These are phyloP conservation scores for Bubo blakistoni DNA, from an alignment of 2,113 vertebrate species.

Conservation along the genomic window DNA sequence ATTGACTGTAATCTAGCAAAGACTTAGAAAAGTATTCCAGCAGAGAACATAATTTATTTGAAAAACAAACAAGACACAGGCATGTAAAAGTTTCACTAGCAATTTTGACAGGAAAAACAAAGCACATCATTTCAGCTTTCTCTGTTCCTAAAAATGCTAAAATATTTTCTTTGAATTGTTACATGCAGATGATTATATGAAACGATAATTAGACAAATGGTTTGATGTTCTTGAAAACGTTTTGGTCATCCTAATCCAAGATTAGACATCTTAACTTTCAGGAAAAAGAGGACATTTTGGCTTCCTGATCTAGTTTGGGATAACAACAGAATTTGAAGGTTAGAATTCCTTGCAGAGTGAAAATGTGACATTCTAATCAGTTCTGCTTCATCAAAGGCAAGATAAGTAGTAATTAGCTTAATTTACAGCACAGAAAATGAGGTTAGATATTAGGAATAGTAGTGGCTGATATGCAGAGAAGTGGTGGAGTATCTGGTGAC, in stretches of 20 bases:
- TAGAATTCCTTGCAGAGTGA: background rate
- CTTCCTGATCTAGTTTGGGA: background rate
- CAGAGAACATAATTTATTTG: background rate
- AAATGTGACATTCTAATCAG: background rate
- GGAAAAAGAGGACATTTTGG: background rate
- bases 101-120: background rate
- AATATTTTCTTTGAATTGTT: background rate
- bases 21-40: background rate
- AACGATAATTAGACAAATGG: background rate
- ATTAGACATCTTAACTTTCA: background rate
- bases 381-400: background rate
- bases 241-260: background rate
- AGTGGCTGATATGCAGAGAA: background rate
- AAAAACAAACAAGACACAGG: background rate
- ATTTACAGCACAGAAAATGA: background rate
- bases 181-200: background rate
- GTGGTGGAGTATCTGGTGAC: background rate
- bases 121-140: background rate
- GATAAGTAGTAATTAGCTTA: background rate
- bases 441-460: background rate
- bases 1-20: background rate
- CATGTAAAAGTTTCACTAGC: background rate
- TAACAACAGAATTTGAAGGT: background rate
- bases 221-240: background rate
- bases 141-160: background rate